These are phyloP conservation scores for Chrysolina americana DNA, from an alignment of 2,888 invertebrate genomes.

Conservation along the genomic window DNA sequence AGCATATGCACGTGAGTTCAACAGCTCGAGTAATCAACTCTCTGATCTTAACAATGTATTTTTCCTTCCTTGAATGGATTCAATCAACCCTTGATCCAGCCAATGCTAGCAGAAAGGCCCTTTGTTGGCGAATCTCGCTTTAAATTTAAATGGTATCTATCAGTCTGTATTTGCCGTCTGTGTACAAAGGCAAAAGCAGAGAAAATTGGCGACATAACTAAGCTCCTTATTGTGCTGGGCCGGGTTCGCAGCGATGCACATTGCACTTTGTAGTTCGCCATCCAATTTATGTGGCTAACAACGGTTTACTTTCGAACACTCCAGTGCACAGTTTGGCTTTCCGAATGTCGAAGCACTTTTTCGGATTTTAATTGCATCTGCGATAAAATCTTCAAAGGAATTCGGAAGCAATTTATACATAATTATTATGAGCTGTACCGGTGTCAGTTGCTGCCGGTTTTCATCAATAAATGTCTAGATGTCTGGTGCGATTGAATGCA, in stretches of 20 bases:
- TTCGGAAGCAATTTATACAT: constrained; percentile 34
- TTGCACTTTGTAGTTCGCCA: constrained; percentile 44
- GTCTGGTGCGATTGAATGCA: background rate
- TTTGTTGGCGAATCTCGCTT: constrained; percentile 26
- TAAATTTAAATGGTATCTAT: constrained; percentile 45
- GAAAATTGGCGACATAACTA: constrained; percentile 56
- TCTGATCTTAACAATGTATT: constrained; percentile 12
- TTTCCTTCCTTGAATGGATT: constrained; percentile 12
- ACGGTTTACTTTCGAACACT: constrained; percentile 46
- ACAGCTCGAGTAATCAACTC: constrained; percentile 3
- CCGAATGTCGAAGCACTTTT: constrained; percentile 35
- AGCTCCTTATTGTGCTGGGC: constrained; percentile 51
- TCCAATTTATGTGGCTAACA: constrained; percentile 48
- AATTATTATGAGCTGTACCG: constrained; percentile 19
- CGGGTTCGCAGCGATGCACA: constrained; percentile 35
- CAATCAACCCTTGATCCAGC: constrained; percentile 17
- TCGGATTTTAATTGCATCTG: constrained; percentile 43
- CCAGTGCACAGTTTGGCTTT: constrained; percentile 36
- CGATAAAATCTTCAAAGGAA: constrained; percentile 39
- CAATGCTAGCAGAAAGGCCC: constrained; percentile 23
- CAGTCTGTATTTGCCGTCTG: constrained; percentile 46
- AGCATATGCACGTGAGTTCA: constrained; percentile 4
- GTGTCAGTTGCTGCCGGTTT: constrained; percentile 19
- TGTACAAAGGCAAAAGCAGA: constrained; percentile 50
- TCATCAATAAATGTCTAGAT: background rate